A percentile compares a stretch with the other conserved stretches of the same genome.
Evolutionary conservation across 2,797 vertebrate genomes (phyloP).

Genomic region (Pseudochirops corinnae): DNA sequence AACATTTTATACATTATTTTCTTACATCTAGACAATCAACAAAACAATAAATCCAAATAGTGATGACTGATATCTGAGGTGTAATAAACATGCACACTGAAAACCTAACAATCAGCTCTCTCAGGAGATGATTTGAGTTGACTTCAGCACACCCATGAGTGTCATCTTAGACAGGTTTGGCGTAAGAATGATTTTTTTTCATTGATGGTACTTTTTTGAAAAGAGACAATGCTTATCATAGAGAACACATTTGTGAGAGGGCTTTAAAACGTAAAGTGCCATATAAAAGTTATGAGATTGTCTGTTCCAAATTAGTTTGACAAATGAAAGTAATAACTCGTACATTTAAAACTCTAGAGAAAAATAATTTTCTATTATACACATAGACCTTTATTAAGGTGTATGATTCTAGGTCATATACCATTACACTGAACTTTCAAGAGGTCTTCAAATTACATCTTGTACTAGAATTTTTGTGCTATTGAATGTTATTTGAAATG

Average conservation of each 20-base stretch:
- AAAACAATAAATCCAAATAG: no score
- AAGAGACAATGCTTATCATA: neutral
- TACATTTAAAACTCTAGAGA: constrained; percentile 8
- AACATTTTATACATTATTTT: no score
- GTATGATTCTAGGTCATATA: constrained; percentile 25
- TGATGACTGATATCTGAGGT: no score
- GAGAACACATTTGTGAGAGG: neutral
- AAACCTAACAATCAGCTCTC: no score
- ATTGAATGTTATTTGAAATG: constrained; percentile 1
- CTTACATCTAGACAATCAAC: no score
- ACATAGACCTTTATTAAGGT: constrained; percentile 18
- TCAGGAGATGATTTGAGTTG: no score
- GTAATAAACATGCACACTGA: no score
- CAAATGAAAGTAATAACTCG: constrained; percentile 24
- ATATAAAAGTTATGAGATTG: neutral
- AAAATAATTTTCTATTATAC: constrained; percentile 10
- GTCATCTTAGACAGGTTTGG: no score
- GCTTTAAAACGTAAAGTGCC: constrained; percentile 20
- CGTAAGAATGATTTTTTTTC: no score
- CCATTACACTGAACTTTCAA: constrained; percentile 24
- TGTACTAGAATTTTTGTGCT: constrained; percentile 32
- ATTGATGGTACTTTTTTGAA: no score
- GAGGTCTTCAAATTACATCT: constrained; percentile 33
- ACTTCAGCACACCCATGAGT: no score
- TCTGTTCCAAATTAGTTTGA: constrained; percentile 17